Percentiles rank a stretch among this genome's conserved stretches.
phyloP scores from a whole-genome alignment of 1,140 invertebrate genomes.

The Solenopsis invicta region DNA sequence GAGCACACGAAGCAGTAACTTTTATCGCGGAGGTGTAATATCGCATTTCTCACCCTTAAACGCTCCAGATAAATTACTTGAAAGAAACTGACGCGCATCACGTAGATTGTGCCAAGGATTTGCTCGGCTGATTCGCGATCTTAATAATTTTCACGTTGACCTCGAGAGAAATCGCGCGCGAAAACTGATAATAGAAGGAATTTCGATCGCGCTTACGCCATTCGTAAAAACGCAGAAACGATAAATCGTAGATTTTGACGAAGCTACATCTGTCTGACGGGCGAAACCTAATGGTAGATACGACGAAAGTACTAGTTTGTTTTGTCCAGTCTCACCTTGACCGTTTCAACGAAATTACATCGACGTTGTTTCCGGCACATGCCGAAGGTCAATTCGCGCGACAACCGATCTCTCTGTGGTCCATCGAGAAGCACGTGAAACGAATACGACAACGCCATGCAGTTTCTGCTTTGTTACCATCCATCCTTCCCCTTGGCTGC shows the following conservation, averaged over 20 bases:
- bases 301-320: neutral
- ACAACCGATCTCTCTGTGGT: slow-evolving; percentile 34
- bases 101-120: neutral
- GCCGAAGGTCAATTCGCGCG: slow-evolving; percentile 28
- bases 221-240: neutral
- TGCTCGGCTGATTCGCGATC: no score
- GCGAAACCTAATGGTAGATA: slow-evolving; percentile 10
- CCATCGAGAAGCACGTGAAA: slow-evolving; percentile 42
- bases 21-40: slow-evolving; percentile 14
- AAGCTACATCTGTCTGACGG: neutral
- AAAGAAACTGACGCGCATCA: neutral
- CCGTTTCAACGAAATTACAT: slow-evolving; percentile 37
- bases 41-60: neutral
- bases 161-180: neutral
- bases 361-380: slow-evolving; percentile 9
- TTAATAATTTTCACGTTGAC: neutral
- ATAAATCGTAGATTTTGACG: slow-evolving; percentile 13
- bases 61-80: neutral
- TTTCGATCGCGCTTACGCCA: neutral
- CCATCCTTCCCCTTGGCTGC: slow-evolving; percentile 7
- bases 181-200: neutral
- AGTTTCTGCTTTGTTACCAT: slow-evolving; percentile 10
- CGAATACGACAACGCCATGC: slow-evolving; percentile 55
- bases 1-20: neutral
- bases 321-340: neutral